Conservation (phyloP, 2,888 invertebrate species). For the Apotomis betuletana region DNA sequence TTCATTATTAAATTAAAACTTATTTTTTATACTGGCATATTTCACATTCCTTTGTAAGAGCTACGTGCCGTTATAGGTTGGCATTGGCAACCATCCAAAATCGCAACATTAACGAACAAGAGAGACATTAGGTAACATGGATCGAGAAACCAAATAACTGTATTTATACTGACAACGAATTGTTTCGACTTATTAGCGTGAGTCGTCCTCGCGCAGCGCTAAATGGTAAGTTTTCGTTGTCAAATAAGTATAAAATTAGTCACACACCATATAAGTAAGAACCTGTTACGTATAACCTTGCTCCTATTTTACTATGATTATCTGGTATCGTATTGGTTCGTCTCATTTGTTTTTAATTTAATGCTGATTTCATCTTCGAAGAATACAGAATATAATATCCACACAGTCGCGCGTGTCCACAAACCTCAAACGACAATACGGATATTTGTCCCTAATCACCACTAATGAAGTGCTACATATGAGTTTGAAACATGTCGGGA, state of each 20-base stretch:
- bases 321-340: too few relatives aligned
- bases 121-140: constrained; percentile 2
- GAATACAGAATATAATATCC: too few relatives aligned
- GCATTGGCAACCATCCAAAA: constrained; percentile 28
- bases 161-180: constrained; percentile 15
- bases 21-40: not conserved
- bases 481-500: too few relatives aligned
- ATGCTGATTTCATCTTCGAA: too few relatives aligned
- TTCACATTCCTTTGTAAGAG: not conserved
- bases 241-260: not conserved
- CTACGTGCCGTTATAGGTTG: constrained; percentile 3
- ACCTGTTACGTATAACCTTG: not conserved
- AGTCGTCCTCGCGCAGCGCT: not conserved
- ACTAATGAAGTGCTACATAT: too few relatives aligned
- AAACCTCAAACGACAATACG: too few relatives aligned
- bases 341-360: too few relatives aligned
- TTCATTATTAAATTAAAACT: too few relatives aligned
- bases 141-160: constrained; percentile 13
- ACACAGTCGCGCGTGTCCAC: too few relatives aligned
- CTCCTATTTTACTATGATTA: too few relatives aligned
- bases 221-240: not conserved
- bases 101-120: constrained; percentile 17
- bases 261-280: not conserved
- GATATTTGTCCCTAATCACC: too few relatives aligned
- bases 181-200: constrained; percentile 15